Evolutionary conservation across 2,797 vertebrate species (phyloP).

Genomic region (Labroides dimidiatus): DNA sequence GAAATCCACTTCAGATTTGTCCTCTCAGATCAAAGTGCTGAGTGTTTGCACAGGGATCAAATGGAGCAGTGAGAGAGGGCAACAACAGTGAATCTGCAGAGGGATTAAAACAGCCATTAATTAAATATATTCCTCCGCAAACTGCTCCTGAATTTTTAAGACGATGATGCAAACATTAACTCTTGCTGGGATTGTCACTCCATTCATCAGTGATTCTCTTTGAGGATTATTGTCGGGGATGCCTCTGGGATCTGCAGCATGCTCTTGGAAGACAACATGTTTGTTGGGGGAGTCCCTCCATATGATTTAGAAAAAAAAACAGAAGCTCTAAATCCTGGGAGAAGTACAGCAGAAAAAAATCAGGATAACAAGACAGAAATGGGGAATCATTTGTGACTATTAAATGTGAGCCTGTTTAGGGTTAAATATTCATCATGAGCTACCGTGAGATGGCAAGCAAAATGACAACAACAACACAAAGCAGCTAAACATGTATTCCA

Average conservation of each 20-base stretch:
- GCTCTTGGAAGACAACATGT: constrained; percentile 57
- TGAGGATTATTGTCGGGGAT: constrained; percentile 79
- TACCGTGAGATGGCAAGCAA: neutral
- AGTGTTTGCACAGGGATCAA: constrained; percentile 82
- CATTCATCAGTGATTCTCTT: constrained; percentile 82
- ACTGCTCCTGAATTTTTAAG: constrained; percentile 75
- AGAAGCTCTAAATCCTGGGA: constrained; percentile 29
- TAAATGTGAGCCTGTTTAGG: constrained; percentile 15
- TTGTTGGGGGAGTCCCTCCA: constrained; percentile 28
- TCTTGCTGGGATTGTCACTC: constrained; percentile 71
- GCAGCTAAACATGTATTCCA: constrained; percentile 69
- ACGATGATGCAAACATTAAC: constrained; percentile 73
- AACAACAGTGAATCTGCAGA: constrained; percentile 71
- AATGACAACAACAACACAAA: constrained; percentile 51
- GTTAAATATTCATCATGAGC: constrained; percentile 31
- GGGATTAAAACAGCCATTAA: constrained; percentile 80
- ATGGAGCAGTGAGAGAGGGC: constrained; percentile 69
- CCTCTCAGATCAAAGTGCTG: constrained; percentile 75
- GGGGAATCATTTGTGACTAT: constrained; percentile 40
- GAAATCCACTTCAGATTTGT: constrained; percentile 75
- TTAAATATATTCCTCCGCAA: constrained; percentile 82
- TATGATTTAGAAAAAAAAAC: neutral
- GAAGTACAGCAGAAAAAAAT: constrained; percentile 31
- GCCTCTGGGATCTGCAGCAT: constrained; percentile 66
- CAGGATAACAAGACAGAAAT: constrained; percentile 27